Percentiles rank a stretch among this genome's conserved stretches.
phyloP scores from a whole-genome alignment of 2,113 vertebrate species.

The Aramus guarauna region DNA sequence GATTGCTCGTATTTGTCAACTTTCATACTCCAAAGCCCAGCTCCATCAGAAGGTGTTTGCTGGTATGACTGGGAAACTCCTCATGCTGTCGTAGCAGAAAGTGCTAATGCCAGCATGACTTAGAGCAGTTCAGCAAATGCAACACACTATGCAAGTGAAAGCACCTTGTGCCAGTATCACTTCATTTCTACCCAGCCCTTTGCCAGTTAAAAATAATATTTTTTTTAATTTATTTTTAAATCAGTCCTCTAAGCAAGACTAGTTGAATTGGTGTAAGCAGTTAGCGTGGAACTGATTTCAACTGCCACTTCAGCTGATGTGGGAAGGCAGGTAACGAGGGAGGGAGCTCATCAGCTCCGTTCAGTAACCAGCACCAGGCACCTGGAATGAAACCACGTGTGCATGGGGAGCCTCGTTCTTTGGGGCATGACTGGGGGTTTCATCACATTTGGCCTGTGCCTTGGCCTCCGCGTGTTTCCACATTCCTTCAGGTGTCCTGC shows the following conservation, averaged over 20 bases:
- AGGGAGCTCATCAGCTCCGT: fast-evolving
- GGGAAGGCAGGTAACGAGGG: fast-evolving
- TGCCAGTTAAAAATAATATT: neutral
- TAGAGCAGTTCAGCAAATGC: fast-evolving
- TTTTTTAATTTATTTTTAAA: neutral
- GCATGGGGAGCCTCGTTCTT: fast-evolving
- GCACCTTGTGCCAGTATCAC: neutral
- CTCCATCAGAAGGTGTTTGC: neutral
- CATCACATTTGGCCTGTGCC: fast-evolving
- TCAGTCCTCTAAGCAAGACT: fast-evolving
- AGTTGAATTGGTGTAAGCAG: fast-evolving
- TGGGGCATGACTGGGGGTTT: fast-evolving
- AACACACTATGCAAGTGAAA: neutral
- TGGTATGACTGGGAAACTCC: neutral
- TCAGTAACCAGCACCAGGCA: fast-evolving
- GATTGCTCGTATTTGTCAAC: fast-evolving
- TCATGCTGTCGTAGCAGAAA: neutral
- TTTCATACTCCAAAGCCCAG: fast-evolving
- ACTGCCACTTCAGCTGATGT: neutral
- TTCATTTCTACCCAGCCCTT: neutral
- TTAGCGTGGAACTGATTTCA: no score
- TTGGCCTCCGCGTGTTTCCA: fast-evolving
- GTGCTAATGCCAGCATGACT: fast-evolving
- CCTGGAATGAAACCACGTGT: fast-evolving
- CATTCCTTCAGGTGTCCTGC: fast-evolving